Conservation (phyloP, 1,140 invertebrate genomes). For the Bombus cullumanus region DNA sequence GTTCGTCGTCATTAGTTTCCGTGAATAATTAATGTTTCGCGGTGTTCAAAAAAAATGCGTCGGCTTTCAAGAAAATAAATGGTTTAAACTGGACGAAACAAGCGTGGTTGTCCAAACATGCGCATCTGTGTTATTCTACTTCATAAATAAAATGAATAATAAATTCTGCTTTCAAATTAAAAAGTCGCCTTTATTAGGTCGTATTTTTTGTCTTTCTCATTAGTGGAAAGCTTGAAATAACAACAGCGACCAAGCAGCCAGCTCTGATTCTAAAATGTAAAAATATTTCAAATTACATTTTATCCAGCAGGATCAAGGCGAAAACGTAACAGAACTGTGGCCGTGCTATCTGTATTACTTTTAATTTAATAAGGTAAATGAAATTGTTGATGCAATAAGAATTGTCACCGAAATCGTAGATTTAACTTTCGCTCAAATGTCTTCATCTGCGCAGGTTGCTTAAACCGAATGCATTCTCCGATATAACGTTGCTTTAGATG, state of each 20-base stretch:
- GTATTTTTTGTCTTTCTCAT: not conserved
- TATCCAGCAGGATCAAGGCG: not conserved
- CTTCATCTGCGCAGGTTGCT: not conserved
- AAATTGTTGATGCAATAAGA: not conserved
- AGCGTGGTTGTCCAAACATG: not conserved
- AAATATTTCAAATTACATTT: not conserved
- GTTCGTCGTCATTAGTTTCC: not conserved
- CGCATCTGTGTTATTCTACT: not conserved
- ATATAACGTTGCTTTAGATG: not conserved
- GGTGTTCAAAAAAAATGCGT: not conserved
- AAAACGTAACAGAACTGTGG: not conserved
- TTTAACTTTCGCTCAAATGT: not conserved
- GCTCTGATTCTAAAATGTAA: not conserved
- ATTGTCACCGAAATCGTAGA: not conserved
- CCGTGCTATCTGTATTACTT: not conserved
- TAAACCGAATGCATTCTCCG: not conserved
- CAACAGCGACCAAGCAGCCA: not conserved
- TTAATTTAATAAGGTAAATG: not conserved
- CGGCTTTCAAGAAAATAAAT: not conserved
- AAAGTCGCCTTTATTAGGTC: no score
- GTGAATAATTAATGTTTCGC: not conserved
- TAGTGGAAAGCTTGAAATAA: not conserved
- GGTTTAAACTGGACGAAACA: not conserved
- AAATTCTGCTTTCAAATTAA: not conserved
- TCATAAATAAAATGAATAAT: not conserved